phyloP scores from a whole-genome alignment of 2,113 vertebrate species.

The Abramis brama region DNA sequence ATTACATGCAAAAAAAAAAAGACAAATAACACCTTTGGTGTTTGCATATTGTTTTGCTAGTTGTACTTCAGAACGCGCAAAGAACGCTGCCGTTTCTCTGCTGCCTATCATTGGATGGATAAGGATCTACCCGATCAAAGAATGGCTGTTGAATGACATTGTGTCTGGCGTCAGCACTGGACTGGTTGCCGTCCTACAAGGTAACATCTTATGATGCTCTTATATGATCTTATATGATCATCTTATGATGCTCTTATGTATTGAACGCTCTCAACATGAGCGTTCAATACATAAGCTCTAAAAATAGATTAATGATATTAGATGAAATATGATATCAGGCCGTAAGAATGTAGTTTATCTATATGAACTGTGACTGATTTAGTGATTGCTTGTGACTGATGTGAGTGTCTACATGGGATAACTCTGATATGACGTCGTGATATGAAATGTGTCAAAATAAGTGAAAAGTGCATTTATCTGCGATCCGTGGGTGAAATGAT shows the following conservation, averaged over 20 bases:
- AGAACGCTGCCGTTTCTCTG: conserved; percentile 77
- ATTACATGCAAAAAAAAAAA: too few relatives aligned
- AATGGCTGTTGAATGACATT: conserved; percentile 90
- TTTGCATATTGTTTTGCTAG: conserved; percentile 70
- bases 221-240: too few relatives aligned
- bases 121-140: conserved; percentile 82
- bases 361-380: neutral
- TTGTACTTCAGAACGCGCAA: conserved; percentile 81
- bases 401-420: neutral
- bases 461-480: neutral
- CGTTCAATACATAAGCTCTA: neutral
- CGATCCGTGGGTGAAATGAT: neutral
- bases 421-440: neutral
- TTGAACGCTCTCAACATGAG: too few relatives aligned
- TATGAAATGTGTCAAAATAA: neutral
- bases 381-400: neutral
- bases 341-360: neutral
- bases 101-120: conserved; percentile 88
- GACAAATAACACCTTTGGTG: too few relatives aligned
- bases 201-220: conserved; percentile 67
- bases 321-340: neutral
- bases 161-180: conserved; percentile 93
- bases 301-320: conserved; percentile 6
- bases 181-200: conserved; percentile 94
- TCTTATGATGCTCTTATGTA: neutral